Percentiles rank a stretch among this genome's conserved stretches.
Conservation (phyloP, 2,888 invertebrate species). For the Andrena chrysosceles region DNA sequence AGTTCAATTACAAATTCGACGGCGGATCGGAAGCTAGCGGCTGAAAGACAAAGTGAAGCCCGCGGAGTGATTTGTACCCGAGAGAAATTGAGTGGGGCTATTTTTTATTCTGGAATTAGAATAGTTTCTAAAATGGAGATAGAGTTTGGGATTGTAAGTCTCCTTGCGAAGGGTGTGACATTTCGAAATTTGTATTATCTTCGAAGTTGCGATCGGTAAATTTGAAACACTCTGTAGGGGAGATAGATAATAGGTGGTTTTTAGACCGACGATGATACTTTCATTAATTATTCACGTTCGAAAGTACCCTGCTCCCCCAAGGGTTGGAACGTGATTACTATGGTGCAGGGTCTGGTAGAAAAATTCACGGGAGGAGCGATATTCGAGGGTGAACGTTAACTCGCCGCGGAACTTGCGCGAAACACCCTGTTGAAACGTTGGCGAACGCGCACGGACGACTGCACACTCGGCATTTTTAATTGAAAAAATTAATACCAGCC, state of each 20-base stretch:
- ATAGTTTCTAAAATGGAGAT: too few species aligned
- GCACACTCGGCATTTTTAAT: constrained; percentile 54
- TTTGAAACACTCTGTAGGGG: background rate
- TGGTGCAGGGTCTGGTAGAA: background rate
- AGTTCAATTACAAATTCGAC: background rate
- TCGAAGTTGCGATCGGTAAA: background rate
- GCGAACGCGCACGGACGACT: constrained; percentile 15
- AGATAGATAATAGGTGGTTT: background rate
- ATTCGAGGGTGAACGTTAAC: constrained; percentile 16
- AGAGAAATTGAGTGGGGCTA: background rate
- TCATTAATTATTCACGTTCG: background rate
- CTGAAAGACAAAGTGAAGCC: background rate
- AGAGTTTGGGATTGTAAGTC: too few species aligned
- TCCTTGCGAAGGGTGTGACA: background rate
- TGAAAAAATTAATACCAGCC: constrained; percentile 45
- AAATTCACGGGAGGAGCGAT: constrained; percentile 7
- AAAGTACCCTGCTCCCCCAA: background rate
- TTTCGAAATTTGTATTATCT: background rate
- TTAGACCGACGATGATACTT: background rate
- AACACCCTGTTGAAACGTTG: constrained; percentile 38
- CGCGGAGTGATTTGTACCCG: too few species aligned
- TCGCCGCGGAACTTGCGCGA: constrained; percentile 19
- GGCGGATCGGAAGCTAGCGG: background rate
- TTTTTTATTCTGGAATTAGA: background rate
- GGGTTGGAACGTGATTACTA: background rate